Conservation (phyloP, 1,140 invertebrate genomes). For the Lordiphosa stackelbergi region DNA sequence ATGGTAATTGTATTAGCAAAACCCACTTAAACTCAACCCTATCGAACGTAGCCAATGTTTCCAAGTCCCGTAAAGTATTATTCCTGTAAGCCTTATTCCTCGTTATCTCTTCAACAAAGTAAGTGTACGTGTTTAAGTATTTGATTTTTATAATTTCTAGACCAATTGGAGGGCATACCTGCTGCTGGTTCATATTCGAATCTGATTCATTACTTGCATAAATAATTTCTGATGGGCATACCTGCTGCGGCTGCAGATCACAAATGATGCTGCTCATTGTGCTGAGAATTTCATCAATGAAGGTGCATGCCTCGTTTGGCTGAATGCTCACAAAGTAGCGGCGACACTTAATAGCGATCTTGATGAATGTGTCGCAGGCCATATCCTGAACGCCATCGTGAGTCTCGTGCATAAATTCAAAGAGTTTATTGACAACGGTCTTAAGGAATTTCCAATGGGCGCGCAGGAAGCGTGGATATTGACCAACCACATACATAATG, state of each 20-base stretch:
- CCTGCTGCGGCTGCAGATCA: conserved; percentile 97
- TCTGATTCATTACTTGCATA: too few species aligned
- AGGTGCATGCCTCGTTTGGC: conserved; percentile 96
- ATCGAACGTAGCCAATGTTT: too few species aligned
- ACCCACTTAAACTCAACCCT: too few species aligned
- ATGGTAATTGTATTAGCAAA: too few species aligned
- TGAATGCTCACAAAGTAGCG: conserved; percentile 98
- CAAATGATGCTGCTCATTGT: conserved; percentile 98
- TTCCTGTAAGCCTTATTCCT: too few species aligned
- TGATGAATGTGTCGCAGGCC: conserved; percentile 99
- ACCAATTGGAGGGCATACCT: too few species aligned
- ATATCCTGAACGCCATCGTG: conserved; percentile 99
- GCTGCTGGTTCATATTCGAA: too few species aligned
- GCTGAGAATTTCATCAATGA: conserved; percentile 98
- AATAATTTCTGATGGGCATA: conserved; percentile 57
- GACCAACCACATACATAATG: conserved; percentile 99
- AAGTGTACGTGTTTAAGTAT: too few species aligned
- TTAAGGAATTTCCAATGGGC: conserved; percentile 99
- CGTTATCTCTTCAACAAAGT: too few species aligned
- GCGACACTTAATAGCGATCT: conserved; percentile 99
- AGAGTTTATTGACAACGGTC: conserved; percentile 99
- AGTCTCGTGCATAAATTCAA: conserved; percentile 99
- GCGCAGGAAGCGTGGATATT: conserved; percentile 98
- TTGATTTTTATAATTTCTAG: too few species aligned
- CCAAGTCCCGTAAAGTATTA: too few species aligned